These are phyloP conservation scores for Paragorgia papillata DNA, from an alignment of 92 coral and sea anemone species.

Conservation along the genomic window DNA sequence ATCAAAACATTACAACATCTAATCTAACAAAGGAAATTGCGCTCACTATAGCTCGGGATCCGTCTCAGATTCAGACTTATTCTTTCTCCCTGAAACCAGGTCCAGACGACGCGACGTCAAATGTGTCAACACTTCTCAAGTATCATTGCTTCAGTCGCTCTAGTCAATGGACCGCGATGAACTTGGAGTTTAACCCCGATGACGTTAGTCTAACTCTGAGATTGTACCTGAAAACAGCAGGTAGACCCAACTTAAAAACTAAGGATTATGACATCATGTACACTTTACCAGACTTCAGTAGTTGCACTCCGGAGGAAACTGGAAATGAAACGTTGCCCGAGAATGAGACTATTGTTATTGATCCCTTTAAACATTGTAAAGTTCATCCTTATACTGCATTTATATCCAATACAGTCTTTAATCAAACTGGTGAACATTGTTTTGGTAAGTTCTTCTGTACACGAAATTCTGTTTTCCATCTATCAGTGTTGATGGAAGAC, in stretches of 20 bases:
- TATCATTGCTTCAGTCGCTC: conserved; percentile 59
- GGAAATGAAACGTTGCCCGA: too few species aligned
- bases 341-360: conserved; percentile 8
- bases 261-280: conserved; percentile 52
- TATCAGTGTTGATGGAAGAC: too few species aligned
- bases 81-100: conserved; percentile 56
- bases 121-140: conserved; percentile 49
- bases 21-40: conserved; percentile 54
- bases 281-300: conserved; percentile 74
- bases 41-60: conserved; percentile 69
- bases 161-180: conserved; percentile 62
- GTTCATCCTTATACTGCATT: conserved; percentile 68
- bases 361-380: conserved; percentile 61
- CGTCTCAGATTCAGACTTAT: conserved; percentile 44
- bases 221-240: conserved; percentile 52
- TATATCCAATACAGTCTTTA: conserved; percentile 60
- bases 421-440: conserved; percentile 64
- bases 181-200: conserved; percentile 63
- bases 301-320: conserved; percentile 43
- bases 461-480: background rate
- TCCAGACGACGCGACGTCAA: conserved; percentile 16
- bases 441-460: conserved; percentile 77
- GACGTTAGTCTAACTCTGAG: conserved; percentile 50
- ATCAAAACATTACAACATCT: conserved; percentile 20
- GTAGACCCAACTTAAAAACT: conserved; percentile 58